Conservation (phyloP, 92 coral and sea anemone genomes). For the Phenganax subtilis region DNA sequence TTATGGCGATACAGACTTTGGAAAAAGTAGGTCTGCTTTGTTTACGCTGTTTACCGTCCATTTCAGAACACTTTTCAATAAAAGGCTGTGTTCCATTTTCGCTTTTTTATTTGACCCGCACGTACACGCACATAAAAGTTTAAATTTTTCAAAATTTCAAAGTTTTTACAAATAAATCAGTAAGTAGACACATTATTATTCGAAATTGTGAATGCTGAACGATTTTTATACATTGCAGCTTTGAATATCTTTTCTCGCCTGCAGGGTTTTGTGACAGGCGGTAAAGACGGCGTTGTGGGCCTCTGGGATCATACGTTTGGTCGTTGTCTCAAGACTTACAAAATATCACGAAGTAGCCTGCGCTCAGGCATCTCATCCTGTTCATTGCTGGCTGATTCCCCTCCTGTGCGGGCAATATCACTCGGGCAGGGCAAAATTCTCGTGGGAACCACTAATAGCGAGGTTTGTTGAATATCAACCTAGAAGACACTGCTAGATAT, state of each 20-base stretch:
- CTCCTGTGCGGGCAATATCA: conserved; percentile 86
- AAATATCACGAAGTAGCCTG: conserved; percentile 69
- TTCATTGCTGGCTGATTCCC: conserved; percentile 70
- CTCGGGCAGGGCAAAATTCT: conserved; percentile 91
- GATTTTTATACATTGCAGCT: not conserved
- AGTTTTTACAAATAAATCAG: no score
- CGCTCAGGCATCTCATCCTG: conserved; percentile 71
- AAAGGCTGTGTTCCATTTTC: not conserved
- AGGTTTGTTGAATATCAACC: conserved; percentile 46
- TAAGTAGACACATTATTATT: no score
- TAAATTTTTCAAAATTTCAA: not conserved
- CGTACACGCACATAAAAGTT: not conserved
- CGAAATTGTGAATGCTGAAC: not conserved
- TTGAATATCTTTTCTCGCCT: not conserved
- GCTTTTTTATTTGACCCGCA: not conserved
- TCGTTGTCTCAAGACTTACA: conserved; percentile 91
- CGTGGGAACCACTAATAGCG: conserved; percentile 93
- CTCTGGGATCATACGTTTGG: conserved; percentile 91
- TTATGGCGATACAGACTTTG: conserved; percentile 91
- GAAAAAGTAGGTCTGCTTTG: conserved; percentile 62
- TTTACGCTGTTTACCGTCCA: not conserved
- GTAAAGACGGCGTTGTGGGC: conserved; percentile 89
- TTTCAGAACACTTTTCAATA: no score
- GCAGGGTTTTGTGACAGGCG: conserved; percentile 97
- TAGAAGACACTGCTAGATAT: no score